These are phyloP conservation scores for Alouatta palliata DNA, from an alignment of 2,113 vertebrate species.

Conservation along the genomic window DNA sequence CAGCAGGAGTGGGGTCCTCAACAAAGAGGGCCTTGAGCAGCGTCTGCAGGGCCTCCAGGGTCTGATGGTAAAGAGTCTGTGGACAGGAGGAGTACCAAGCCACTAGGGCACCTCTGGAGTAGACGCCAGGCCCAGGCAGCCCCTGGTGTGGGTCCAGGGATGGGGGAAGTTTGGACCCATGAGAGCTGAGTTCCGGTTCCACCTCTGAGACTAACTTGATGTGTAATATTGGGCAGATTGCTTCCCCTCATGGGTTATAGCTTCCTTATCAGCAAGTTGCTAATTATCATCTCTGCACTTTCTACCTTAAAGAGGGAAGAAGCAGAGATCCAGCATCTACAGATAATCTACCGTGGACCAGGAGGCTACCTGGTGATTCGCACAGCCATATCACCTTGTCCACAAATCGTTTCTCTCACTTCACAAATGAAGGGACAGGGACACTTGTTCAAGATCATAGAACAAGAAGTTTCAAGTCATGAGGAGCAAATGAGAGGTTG, in stretches of 20 bases:
- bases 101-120: not conserved
- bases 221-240: not conserved
- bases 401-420: not conserved
- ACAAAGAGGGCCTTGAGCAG: constrained; percentile 68
- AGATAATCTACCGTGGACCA: not conserved
- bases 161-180: accelerated
- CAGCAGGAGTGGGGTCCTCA: constrained; percentile 68
- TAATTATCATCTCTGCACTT: not conserved
- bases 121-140: not conserved
- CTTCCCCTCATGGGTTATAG: not conserved
- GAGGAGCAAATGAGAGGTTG: not conserved
- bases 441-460: not conserved
- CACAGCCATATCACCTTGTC: not conserved
- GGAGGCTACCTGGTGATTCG: not conserved
- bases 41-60: constrained; percentile 66
- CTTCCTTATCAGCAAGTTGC: not conserved
- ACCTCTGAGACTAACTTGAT: not conserved
- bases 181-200: not conserved
- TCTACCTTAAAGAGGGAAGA: not conserved
- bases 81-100: not conserved
- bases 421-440: not conserved
- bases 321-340: not conserved
- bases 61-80: constrained; percentile 70
- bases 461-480: not conserved
- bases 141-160: not conserved